These are phyloP conservation scores for Drosophila saltans DNA, from an alignment of 1,140 invertebrate species.

Conservation along the genomic window DNA sequence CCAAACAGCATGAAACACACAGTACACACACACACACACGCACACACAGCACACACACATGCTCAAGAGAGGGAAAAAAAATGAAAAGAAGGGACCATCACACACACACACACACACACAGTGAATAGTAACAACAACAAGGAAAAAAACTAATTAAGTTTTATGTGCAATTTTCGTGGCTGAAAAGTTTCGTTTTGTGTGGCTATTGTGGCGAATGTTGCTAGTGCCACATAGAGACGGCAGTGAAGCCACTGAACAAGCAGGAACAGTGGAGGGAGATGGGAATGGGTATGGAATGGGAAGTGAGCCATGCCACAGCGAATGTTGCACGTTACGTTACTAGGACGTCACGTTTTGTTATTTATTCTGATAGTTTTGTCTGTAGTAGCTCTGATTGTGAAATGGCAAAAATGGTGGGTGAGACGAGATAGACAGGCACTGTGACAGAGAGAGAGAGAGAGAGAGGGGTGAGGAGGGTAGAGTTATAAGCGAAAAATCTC, in stretches of 20 bases:
- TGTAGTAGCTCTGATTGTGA: slow-evolving; percentile 32
- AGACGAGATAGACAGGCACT: too few species aligned
- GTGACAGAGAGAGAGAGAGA: not conserved
- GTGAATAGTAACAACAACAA: slow-evolving; percentile 30
- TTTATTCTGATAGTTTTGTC: slow-evolving; percentile 60
- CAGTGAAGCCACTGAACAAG: not conserved
- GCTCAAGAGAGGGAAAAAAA: slow-evolving; percentile 5
- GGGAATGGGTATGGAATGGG: not conserved
- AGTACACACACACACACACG: slow-evolving; percentile 24
- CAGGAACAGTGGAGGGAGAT: not conserved
- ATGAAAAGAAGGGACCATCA: slow-evolving; percentile 11
- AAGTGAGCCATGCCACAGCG: slow-evolving; percentile 1
- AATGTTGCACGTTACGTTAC: slow-evolving; percentile 56
- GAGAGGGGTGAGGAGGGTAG: not conserved
- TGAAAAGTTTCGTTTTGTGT: slow-evolving; percentile 72
- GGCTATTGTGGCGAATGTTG: slow-evolving; percentile 41
- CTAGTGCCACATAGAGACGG: slow-evolving; percentile 1
- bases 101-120: slow-evolving; percentile 16
- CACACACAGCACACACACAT: slow-evolving; percentile 23
- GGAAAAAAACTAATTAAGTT: slow-evolving; percentile 79
- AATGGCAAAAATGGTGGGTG: not conserved
- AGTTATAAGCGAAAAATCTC: slow-evolving; percentile 58
- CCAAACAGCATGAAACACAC: slow-evolving; percentile 66
- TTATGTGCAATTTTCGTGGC: slow-evolving; percentile 81
- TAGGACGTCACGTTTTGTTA: slow-evolving; percentile 62